Percentiles rank a stretch among this genome's conserved stretches.
Conservation (phyloP, 1,140 invertebrate species). For the Caenorhabditis remanei region DNA sequence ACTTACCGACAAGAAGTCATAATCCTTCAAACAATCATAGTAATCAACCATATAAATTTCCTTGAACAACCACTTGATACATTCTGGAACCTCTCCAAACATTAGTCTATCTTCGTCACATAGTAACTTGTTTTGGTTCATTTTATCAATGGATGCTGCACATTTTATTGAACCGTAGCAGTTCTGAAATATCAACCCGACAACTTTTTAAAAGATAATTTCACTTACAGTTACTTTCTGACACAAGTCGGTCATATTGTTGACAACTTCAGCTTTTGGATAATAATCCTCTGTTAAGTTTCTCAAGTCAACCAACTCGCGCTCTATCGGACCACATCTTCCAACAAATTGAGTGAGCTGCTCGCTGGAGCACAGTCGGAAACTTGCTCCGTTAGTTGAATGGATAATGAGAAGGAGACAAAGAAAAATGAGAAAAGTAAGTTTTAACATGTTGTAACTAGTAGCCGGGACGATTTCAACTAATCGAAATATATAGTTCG, state of each 20-base stretch:
- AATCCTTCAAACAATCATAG: background rate
- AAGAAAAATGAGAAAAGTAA: too few species aligned
- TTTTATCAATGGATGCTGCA: background rate
- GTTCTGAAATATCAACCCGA: background rate
- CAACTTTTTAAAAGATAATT: background rate
- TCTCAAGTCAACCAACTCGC: background rate
- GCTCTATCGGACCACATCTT: background rate
- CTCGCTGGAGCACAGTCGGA: too few species aligned
- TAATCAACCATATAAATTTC: background rate
- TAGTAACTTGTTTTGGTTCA: background rate
- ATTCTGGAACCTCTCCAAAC: conserved; percentile 1
- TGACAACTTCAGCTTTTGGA: background rate
- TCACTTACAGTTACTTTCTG: background rate
- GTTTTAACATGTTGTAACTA: too few species aligned
- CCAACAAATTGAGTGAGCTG: background rate
- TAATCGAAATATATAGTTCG: too few species aligned
- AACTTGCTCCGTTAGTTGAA: too few species aligned
- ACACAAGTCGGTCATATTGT: conserved; percentile 19
- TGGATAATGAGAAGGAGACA: too few species aligned
- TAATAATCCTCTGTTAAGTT: background rate
- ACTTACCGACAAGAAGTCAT: background rate
- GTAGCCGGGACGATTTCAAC: too few species aligned
- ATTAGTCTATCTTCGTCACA: background rate
- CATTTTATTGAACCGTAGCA: background rate
- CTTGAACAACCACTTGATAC: conserved; percentile 1